Base-by-base conservation (phyloP, 1,140 invertebrate species). In the Hycleus cichorii region DNA sequence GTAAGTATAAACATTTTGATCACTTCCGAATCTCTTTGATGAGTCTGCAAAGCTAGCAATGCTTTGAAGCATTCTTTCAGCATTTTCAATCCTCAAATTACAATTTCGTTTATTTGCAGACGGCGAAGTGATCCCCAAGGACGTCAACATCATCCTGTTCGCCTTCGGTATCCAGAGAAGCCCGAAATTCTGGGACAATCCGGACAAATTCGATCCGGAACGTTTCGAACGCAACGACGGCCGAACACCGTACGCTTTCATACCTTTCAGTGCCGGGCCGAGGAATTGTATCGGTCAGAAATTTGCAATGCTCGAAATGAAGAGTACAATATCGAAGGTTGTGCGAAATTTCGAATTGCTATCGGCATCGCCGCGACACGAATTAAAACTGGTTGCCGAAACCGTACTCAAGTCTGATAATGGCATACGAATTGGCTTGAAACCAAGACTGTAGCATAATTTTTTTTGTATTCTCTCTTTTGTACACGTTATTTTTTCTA, bases 131-230 rank as follows among this genome's bases (percentile, higher is more conserved):
- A 38, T 53, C 11, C 48, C 48, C 3, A 26, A 49, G 32, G 48
- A 26, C 12, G 40, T 38, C 2, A 49, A 12, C 6, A 8, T 49
- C 11, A 38, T 5, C 9, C 5, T 10, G n/a, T 49, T 32, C 39
- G 8, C 27, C 26, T 49, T n/a, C n/a, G 48, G 48, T 9, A 32
- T 49, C 5, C 24, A 49, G n/a, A 26, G 27, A 32, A 38, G 26
- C n/a, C 48, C 48, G 32, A 71, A 81, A 47, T 73, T 77, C 58
- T 89, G 78, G 71, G 76, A 83, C 8, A 75, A 88, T 60, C 85
- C 87, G 6, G 73, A 82, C 0, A 67, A 58, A n/a, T 89, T 85
- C 64, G 75, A 86, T 73, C 86, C 86, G 0, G 83, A 87, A 12
- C 72, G 84, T 67, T 88, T 89, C 73, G 66, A 18, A 62, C 64